Percentiles rank a stretch among this genome's conserved stretches.
phyloP scores from a whole-genome alignment of 1,140 invertebrate species.

The Diorhabda sublineata region DNA sequence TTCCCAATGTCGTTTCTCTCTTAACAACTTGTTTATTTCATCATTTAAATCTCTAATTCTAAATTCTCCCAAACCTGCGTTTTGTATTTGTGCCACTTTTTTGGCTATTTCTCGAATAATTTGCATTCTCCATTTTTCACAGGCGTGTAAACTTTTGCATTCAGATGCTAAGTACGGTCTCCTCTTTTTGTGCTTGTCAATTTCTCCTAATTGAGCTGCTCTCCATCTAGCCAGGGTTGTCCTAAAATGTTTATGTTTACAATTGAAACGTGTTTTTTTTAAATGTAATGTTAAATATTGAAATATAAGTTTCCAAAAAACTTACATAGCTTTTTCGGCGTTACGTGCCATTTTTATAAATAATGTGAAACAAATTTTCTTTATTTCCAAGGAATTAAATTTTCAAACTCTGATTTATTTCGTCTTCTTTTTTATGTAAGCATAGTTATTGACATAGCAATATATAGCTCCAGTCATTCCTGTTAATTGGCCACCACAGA shows the following conservation, averaged over 20 bases:
- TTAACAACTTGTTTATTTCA: constrained; percentile 96
- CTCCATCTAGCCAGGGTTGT: constrained; percentile 93
- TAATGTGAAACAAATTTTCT: no score
- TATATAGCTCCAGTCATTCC: no score
- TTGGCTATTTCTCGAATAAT: constrained; percentile 96
- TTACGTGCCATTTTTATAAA: constrained; percentile 59
- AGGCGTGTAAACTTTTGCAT: constrained; percentile 83
- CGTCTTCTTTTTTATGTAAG: no score
- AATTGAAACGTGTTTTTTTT: no score
- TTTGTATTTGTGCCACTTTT: constrained; percentile 99
- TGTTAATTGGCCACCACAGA: no score
- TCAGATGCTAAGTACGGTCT: constrained; percentile 91
- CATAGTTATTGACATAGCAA: no score
- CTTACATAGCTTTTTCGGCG: constrained; percentile 83
- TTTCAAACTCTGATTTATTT: no score
- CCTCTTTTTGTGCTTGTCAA: constrained; percentile 72
- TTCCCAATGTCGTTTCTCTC: constrained; percentile 97
- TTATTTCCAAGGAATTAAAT: no score
- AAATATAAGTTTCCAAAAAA: constrained; percentile 30
- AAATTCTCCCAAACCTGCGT: constrained; percentile 97
- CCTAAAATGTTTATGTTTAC: constrained; percentile 54
- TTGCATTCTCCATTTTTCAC: constrained; percentile 93
- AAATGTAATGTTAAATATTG: no score
- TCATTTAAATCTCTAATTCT: constrained; percentile 97
- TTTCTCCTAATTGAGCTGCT: constrained; percentile 85